A percentile compares a stretch with the other conserved stretches of the same genome.
Evolutionary conservation across 2,113 vertebrate genomes (phyloP).

Genomic region (Clupea harengus): DNA sequence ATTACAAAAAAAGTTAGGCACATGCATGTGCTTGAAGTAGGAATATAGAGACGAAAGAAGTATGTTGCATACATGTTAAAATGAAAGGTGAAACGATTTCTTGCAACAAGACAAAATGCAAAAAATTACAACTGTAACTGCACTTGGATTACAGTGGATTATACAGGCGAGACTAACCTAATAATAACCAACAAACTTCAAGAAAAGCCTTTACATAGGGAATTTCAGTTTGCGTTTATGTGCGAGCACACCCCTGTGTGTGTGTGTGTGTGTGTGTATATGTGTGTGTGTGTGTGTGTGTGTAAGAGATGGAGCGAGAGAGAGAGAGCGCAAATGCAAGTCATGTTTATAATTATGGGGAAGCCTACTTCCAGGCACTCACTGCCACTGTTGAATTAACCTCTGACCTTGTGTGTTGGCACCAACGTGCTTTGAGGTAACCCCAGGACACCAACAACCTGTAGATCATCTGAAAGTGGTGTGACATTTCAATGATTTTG

Average conservation of each 20-base stretch:
- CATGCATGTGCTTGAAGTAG: too few relatives aligned
- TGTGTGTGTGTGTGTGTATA: background rate
- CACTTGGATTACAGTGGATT: background rate
- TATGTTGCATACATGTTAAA: too few relatives aligned
- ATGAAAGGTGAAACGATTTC: too few relatives aligned
- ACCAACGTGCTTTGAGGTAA: background rate
- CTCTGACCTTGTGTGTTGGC: background rate
- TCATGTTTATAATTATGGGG: background rate
- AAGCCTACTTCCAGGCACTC: background rate
- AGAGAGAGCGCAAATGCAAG: background rate
- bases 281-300: background rate
- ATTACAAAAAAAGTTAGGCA: too few relatives aligned
- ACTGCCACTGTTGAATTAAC: background rate
- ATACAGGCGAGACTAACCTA: background rate
- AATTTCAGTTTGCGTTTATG: background rate
- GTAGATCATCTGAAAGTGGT: background rate
- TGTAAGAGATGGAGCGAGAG: background rate
- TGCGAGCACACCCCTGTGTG: background rate
- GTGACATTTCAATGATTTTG: background rate
- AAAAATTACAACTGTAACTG: too few relatives aligned
- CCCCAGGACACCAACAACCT: background rate
- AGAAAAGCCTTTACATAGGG: background rate
- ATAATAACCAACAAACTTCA: background rate
- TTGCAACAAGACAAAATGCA: too few relatives aligned
- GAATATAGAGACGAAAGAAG: too few relatives aligned